Percentiles rank a stretch among this genome's conserved stretches.
Conservation (phyloP, 2,113 vertebrate species). For the Isichthys henryi region DNA sequence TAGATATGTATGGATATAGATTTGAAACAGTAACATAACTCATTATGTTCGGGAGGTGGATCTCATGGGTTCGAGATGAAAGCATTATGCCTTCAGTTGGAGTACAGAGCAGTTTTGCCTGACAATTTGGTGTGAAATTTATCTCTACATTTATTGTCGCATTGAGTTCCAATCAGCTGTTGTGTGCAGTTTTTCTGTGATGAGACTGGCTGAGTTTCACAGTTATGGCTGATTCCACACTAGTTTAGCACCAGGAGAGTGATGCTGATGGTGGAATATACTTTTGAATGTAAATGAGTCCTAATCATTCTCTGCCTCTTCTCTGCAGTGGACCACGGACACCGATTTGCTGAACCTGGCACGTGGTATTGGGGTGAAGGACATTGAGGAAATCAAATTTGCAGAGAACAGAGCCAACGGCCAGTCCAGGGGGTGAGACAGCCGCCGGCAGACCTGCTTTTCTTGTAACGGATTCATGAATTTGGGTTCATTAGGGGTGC, state of each 20-base stretch:
- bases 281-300: background rate
- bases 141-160: background rate
- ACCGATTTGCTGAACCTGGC: constrained; percentile 74
- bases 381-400: constrained; percentile 82
- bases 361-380: constrained; percentile 73
- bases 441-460: background rate
- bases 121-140: background rate
- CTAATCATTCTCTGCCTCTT: constrained; percentile 10
- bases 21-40: background rate
- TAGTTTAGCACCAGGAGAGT: background rate
- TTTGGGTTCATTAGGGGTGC: background rate
- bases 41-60: background rate
- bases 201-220: background rate
- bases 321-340: constrained; percentile 86
- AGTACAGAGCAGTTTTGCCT: background rate
- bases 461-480: background rate
- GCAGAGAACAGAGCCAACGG: constrained; percentile 87
- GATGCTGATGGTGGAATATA: background rate
- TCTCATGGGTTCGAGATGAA: background rate
- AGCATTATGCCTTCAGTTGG: background rate
- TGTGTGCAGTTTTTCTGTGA: background rate
- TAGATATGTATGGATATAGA: background rate
- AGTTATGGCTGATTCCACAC: background rate
- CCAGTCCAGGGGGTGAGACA: constrained; percentile 88
- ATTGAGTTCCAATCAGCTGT: background rate